Evolutionary conservation across 1,140 invertebrate species (phyloP).

Genomic region (Lordiphosa clarofinis): DNA sequence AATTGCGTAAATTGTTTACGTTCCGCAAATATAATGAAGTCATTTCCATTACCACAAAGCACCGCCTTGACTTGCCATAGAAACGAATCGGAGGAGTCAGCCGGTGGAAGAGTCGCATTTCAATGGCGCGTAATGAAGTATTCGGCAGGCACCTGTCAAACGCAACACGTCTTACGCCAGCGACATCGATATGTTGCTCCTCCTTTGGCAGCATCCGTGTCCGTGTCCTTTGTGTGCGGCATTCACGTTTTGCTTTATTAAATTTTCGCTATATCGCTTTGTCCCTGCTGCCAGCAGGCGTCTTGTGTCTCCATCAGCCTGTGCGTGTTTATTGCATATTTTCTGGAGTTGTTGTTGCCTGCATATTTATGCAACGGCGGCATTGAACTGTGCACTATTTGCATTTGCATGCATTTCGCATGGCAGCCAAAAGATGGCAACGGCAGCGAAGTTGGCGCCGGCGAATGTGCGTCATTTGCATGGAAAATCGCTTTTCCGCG

Average conservation of each 20-base stretch:
- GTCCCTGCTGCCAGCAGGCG: constrained; percentile 14
- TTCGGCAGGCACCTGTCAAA: constrained; percentile 21
- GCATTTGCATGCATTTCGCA: constrained; percentile 73
- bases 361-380: constrained; percentile 67
- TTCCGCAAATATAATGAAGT: constrained; percentile 77
- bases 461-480: constrained; percentile 75
- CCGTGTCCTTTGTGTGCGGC: constrained; percentile 24
- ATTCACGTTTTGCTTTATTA: constrained; percentile 75
- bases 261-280: constrained; percentile 61
- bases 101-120: constrained; percentile 17
- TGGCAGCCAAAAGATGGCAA: constrained; percentile 65
- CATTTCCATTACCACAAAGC: constrained; percentile 71
- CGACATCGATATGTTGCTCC: constrained; percentile 65
- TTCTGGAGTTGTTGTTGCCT: constrained; percentile 44
- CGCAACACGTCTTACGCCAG: constrained; percentile 29
- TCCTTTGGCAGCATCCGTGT: constrained; percentile 14
- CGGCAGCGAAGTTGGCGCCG: constrained; percentile 21
- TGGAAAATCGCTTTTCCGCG: constrained; percentile 65
- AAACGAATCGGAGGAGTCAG: constrained; percentile 18
- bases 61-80: constrained; percentile 51
- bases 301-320: constrained; percentile 25
- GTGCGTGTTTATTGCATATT: constrained; percentile 75
- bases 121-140: constrained; percentile 46
- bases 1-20: constrained; percentile 77
- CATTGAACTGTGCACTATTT: constrained; percentile 61